phyloP scores from a whole-genome alignment of 2,888 invertebrate species.

The Yponomeuta cagnagella region DNA sequence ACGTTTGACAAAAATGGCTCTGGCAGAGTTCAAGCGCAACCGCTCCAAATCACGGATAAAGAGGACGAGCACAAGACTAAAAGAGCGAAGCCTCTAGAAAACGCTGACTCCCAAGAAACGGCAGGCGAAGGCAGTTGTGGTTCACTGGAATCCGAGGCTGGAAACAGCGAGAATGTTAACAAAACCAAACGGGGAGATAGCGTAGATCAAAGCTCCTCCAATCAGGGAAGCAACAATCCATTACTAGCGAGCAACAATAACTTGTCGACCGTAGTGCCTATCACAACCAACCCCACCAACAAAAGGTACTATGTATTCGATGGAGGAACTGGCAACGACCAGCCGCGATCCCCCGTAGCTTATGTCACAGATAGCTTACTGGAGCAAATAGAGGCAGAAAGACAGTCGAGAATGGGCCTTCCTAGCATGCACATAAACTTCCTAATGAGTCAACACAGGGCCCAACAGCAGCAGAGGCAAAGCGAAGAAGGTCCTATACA shows the following conservation, averaged over 20 bases:
- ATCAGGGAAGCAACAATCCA: conserved; percentile 71
- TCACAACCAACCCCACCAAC: conserved; percentile 56
- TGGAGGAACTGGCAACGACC: conserved; percentile 58
- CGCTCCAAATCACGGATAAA: conserved; percentile 45
- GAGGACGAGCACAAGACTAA: conserved; percentile 43
- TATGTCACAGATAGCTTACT: conserved; percentile 66
- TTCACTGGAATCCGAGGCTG: conserved; percentile 64
- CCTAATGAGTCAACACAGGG: conserved; percentile 57
- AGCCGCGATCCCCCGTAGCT: conserved; percentile 64
- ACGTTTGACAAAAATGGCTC: conserved; percentile 88
- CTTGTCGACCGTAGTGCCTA: conserved; percentile 62
- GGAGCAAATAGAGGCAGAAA: conserved; percentile 66
- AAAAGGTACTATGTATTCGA: conserved; percentile 69
- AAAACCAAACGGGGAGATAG: conserved; percentile 60
- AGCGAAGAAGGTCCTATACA: conserved; percentile 45
- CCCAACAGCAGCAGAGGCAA: conserved; percentile 40
- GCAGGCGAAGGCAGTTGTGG: conserved; percentile 67
- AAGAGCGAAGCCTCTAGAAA: conserved; percentile 48
- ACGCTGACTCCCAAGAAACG: conserved; percentile 56
- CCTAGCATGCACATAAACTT: conserved; percentile 71
- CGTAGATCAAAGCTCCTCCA: conserved; percentile 67
- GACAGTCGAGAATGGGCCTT: conserved; percentile 64
- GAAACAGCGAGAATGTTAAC: conserved; percentile 51
- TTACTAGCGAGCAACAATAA: conserved; percentile 65
- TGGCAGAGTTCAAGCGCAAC: conserved; percentile 63